Evolutionary conservation across 2,797 vertebrate species (phyloP), one percentile per base, ranked within the genome.

Genomic region (Thamnophis elegans): DNA sequence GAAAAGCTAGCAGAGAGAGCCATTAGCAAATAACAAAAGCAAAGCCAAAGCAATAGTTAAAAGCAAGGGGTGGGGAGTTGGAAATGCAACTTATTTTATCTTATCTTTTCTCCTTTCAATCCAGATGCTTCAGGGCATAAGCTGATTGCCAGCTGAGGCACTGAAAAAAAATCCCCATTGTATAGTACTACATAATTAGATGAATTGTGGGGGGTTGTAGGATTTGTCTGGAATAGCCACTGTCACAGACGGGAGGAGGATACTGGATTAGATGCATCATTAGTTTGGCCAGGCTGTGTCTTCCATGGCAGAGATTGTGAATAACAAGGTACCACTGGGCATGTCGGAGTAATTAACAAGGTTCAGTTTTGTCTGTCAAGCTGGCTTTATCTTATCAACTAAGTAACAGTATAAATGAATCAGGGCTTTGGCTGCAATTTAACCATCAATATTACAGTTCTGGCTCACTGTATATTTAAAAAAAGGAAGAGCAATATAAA

Each of bases 21-120:
- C 95, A 96, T 96, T 95, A 93, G 60, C 88, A 93, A 82, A 94
- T 93, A 91, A 93, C 86, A 85, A 92, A 90, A 91, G 73, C 54
- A 73, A 95, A 92, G 96, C 93, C 95, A 96, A 95, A 95, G 96
- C 91, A 95, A 95, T 95, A 94, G 92, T 95, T 96, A 95, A 96
- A 92, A 58, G 93, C 93, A 94, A 91, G 73, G 25, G 90, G 62
- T 89, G 28, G 88, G 55, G 65, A 51, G 68, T 54, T 36, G 32
- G 68, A 87, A 91, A 91, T 91, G 68, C 82, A 93, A 93, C 89
- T 88, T 91, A 91, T 96, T 97, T 97, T 95, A 94, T 96, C 91
- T 96, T 92, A 68, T 94, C 90, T 96, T 92, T 91, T 96, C 88
- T 96, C 93, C 92, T 96, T 94, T 93, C 94, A 95, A 89, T 94